Base-by-base conservation (phyloP, 2,888 invertebrate genomes). In the Catocala fraxini region DNA sequence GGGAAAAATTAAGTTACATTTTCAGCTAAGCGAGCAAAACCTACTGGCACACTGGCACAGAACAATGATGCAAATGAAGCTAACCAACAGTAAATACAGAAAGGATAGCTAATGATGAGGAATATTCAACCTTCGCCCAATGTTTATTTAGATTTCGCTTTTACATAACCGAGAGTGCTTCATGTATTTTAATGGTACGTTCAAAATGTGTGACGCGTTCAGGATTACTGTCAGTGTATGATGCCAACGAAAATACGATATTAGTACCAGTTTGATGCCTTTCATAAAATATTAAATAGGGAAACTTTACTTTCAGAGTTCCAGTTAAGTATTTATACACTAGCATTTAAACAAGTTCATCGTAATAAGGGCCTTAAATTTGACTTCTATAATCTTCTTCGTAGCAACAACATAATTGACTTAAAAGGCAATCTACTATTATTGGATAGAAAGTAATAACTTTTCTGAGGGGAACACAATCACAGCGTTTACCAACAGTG, bases 401-500 rank as follows among this genome's bases (percentile, higher is more conserved):
- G 4, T 25, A 25, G 25, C 35, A 7, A 39, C 35, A 7, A 39
- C 9, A 9, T 7, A 39, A 6, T 60, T 43, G 53, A 60, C 12
- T 45, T 65, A 58, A 60, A 70, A 61, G 52, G 51, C 59, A 63
- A 67, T 66, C 43, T 65, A 13, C 41, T 48, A 45, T 49, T 33
- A 48, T 43, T 63, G 13, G 15, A 33, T 48, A 33, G 41, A 33
- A 35, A 49, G 52, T 63, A 68, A 68, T 65, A 68, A 63, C 56
- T 65, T 71, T 33, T 54, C 68, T 66, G 70, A 62, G 71, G 62
- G 49, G 60, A 65, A 66, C 63, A 70, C 63, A 75, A 76, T 73
- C 67, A 72, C 57, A 66, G 52, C 75, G 77, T 79, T 80, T 80
- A 80, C 74, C 62, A 68, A 64, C 72, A 74, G 70, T 78, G 77